Conservation (phyloP, 2,113 vertebrate species). For the Puntigrus tetrazona region DNA sequence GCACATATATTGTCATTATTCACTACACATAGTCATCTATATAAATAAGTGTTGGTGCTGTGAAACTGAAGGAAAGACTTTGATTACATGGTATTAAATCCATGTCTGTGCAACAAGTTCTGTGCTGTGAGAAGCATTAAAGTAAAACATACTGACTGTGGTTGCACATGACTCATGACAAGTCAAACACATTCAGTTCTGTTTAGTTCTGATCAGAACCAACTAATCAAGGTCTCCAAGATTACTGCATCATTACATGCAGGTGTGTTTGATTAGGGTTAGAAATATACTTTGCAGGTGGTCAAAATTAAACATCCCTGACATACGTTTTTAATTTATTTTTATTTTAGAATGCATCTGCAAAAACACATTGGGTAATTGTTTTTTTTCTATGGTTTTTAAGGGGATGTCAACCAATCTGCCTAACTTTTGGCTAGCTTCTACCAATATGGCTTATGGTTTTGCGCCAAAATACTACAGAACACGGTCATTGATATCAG, state of each 20-base stretch:
- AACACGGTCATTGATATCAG: neutral
- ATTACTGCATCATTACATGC: neutral
- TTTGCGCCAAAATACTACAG: neutral
- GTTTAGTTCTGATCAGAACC: neutral
- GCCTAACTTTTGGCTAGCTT: neutral
- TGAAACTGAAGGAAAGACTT: constrained; percentile 21
- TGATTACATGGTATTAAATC: constrained; percentile 49
- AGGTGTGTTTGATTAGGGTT: neutral
- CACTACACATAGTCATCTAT: constrained; percentile 25
- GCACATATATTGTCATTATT: constrained; percentile 19
- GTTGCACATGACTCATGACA: constrained; percentile 17
- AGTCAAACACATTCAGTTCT: neutral
- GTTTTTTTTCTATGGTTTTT: neutral
- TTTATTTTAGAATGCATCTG: too few relatives aligned
- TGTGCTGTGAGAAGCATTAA: constrained; percentile 35
- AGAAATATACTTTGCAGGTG: neutral
- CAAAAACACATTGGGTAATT: too few relatives aligned
- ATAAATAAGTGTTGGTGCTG: constrained; percentile 5
- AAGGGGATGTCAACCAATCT: neutral
- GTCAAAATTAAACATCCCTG: neutral
- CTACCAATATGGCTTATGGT: neutral
- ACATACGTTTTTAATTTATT: neutral
- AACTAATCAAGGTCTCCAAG: neutral
- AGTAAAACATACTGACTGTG: constrained; percentile 27
- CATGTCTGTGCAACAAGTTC: constrained; percentile 43